Conservation (phyloP, 2,797 vertebrate species). For the Podargus strigoides region DNA sequence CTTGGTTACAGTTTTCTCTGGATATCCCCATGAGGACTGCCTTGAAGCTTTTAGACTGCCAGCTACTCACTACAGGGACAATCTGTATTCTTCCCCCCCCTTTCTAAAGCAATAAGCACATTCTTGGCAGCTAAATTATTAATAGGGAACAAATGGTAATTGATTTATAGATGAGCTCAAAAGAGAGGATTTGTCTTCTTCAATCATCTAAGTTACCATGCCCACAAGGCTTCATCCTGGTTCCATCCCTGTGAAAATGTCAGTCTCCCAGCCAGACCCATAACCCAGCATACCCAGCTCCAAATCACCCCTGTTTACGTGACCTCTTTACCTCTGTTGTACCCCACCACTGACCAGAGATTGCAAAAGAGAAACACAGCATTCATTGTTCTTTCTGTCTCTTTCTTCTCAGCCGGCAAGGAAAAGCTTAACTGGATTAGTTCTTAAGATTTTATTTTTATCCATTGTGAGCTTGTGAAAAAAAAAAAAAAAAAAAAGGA, state of each 20-base stretch:
- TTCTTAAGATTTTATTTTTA: conserved; percentile 42
- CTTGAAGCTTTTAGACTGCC: not conserved
- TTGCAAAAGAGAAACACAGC: conserved; percentile 7
- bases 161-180: conserved; percentile 9
- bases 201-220: not conserved
- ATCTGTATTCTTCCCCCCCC: not conserved
- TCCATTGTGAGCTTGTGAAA: not conserved
- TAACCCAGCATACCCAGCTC: not conserved
- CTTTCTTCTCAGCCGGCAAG: not conserved
- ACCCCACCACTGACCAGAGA: conserved; percentile 27
- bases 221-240: not conserved
- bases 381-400: conserved; percentile 12
- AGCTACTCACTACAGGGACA: not conserved
- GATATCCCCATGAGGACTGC: not conserved
- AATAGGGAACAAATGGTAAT: conserved; percentile 52
- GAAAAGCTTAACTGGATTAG: conserved; percentile 3
- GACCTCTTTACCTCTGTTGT: not conserved
- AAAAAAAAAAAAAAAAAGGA: not conserved
- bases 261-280: not conserved
- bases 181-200: not conserved
- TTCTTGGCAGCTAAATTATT: conserved; percentile 61
- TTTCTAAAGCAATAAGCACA: conserved; percentile 12
- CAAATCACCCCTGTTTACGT: not conserved
- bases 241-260: not conserved
- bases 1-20: not conserved